Percentiles rank a stretch among this genome's conserved stretches.
phyloP scores from a whole-genome alignment of 2,888 invertebrate species.

The Orgyia antiqua region DNA sequence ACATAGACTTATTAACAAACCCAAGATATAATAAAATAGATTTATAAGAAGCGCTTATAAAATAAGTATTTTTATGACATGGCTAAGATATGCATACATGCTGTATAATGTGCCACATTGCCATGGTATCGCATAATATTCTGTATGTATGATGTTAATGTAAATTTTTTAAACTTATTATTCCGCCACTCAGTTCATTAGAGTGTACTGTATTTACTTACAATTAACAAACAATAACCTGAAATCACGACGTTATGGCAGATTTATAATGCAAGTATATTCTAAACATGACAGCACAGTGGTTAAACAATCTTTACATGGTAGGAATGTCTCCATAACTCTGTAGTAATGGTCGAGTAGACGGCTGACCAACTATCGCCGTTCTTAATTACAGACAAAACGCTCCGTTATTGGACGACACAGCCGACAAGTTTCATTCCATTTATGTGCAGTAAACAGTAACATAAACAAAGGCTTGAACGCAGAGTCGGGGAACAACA shows the following conservation, averaged over 20 bases:
- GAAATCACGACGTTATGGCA: conserved; percentile 37
- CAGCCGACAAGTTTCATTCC: conserved; percentile 55
- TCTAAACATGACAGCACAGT: conserved; percentile 51
- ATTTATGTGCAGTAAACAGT: conserved; percentile 58
- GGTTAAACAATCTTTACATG: conserved; percentile 54
- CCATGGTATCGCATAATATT: too few species aligned
- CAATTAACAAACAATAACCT: conserved; percentile 37
- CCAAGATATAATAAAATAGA: too few species aligned
- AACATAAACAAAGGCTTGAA: conserved; percentile 55
- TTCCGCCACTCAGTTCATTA: conserved; percentile 29
- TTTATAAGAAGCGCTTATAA: too few species aligned
- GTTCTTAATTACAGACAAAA: conserved; percentile 74
- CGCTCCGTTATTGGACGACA: conserved; percentile 59
- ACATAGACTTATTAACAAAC: too few species aligned
- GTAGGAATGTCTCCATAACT: conserved; percentile 61
- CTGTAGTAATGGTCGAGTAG: conserved; percentile 46
- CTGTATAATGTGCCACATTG: too few species aligned
- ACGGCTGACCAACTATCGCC: conserved; percentile 52
- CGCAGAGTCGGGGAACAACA: conserved; percentile 40
- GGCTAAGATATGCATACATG: too few species aligned
- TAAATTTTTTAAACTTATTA: too few species aligned
- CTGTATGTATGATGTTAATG: too few species aligned
- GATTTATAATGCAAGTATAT: conserved; percentile 48
- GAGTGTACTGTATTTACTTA: conserved; percentile 28
- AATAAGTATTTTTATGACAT: too few species aligned